These are phyloP conservation scores for Ophion ventricosus DNA, from an alignment of 2,888 invertebrate genomes.

Conservation along the genomic window DNA sequence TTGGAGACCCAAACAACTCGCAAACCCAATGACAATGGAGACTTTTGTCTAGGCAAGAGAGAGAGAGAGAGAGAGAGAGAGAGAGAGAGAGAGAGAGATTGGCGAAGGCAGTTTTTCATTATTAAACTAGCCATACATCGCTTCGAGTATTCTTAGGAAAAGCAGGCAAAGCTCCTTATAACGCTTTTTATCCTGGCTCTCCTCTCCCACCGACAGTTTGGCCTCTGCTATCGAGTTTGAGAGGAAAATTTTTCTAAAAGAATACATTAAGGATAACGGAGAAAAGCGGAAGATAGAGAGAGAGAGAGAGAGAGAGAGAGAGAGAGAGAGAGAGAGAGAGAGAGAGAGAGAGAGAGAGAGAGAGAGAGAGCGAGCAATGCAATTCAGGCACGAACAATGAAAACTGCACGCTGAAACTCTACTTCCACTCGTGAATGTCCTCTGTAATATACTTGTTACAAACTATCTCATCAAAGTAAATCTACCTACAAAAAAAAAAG, in stretches of 20 bases:
- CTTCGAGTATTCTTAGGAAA: slow-evolving; percentile 51
- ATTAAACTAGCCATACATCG: slow-evolving; percentile 51
- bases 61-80: slow-evolving; percentile 16
- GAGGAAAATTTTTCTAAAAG: slow-evolving; percentile 57
- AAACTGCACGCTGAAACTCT: slow-evolving; percentile 42
- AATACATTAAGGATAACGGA: slow-evolving; percentile 54
- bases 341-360: neutral
- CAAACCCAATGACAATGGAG: slow-evolving; percentile 73
- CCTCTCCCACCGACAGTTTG: slow-evolving; percentile 35
- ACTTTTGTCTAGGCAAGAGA: slow-evolving; percentile 71
- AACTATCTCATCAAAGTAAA: slow-evolving; percentile 11
- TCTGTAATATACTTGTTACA: slow-evolving; percentile 17
- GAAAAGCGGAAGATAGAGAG: neutral
- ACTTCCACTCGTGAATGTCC: slow-evolving; percentile 25
- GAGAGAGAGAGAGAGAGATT: slow-evolving; percentile 19
- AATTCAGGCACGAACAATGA: slow-evolving; percentile 22
- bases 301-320: neutral
- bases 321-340: neutral
- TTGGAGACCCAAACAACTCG: slow-evolving; percentile 74
- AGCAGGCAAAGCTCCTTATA: slow-evolving; percentile 41
- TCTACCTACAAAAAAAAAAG: neutral
- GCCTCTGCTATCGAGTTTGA: slow-evolving; percentile 53
- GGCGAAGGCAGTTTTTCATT: slow-evolving; percentile 39
- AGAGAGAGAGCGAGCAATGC: slow-evolving; percentile 34
- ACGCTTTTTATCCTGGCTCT: slow-evolving; percentile 37